Conservation (phyloP, 2,797 vertebrate genomes). For the Sebastolobus alascanus region DNA sequence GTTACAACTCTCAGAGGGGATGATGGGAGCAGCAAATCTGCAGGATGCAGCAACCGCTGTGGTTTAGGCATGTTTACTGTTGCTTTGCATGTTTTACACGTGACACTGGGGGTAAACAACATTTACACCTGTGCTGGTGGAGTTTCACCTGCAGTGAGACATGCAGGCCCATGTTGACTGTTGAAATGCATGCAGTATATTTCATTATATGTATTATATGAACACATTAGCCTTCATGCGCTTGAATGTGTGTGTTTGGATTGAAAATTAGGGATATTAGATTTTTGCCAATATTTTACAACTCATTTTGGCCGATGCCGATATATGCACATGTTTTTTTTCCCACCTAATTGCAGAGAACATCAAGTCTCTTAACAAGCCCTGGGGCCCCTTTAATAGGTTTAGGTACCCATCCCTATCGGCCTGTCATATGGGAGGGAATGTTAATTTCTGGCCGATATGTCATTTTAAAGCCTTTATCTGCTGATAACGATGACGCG, state of each 20-base stretch:
- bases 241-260: not conserved
- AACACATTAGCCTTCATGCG: conserved; percentile 22
- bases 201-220: not conserved
- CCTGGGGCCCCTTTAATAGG: too few species aligned
- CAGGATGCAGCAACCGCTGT: conserved; percentile 56
- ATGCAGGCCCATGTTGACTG: not conserved
- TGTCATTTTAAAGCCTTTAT: not conserved
- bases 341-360: too few species aligned
- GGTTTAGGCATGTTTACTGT: conserved; percentile 48
- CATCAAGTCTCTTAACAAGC: too few species aligned
- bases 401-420: too few species aligned
- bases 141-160: conserved; percentile 19
- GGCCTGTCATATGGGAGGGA: not conserved
- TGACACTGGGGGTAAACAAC: conserved; percentile 8
- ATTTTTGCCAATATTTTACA: too few species aligned
- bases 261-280: not conserved
- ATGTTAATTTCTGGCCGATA: not conserved
- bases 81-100: conserved; percentile 68
- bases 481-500: not conserved
- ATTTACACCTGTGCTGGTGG: not conserved
- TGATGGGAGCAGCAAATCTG: conserved; percentile 51
- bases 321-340: too few species aligned
- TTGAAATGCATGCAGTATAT: not conserved
- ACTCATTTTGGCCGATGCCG: too few species aligned
- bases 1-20: conserved; percentile 64